Evolutionary conservation across 2,113 vertebrate species (phyloP).

Genomic region (Talpa occidentalis): DNA sequence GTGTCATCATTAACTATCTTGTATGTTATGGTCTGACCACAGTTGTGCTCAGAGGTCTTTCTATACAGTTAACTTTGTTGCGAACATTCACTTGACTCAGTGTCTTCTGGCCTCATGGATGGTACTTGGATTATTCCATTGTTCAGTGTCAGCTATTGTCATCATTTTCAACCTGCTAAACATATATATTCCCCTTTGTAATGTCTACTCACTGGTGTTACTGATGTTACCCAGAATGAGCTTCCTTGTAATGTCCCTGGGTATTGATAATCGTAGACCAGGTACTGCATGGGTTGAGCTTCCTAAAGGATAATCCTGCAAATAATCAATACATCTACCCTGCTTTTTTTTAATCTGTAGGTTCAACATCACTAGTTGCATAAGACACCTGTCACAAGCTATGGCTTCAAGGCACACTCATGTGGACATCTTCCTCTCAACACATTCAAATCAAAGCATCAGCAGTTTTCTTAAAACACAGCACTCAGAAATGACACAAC

Average conservation of each 20-base stretch:
- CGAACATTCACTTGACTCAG: not conserved
- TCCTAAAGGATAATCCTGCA: not conserved
- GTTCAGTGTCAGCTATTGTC: not conserved
- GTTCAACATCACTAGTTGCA: not conserved
- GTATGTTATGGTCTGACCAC: not conserved
- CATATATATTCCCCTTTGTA: not conserved
- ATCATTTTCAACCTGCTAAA: not conserved
- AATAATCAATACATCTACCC: not conserved
- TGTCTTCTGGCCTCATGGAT: not conserved
- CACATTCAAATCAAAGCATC: not conserved
- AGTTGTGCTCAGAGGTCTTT: not conserved
- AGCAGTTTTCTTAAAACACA: not conserved
- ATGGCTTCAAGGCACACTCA: not conserved
- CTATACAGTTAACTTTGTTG: not conserved
- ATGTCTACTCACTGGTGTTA: not conserved
- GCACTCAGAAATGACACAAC: not conserved
- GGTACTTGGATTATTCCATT: not conserved
- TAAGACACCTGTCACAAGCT: not conserved
- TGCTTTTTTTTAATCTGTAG: not conserved
- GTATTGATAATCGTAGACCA: not conserved
- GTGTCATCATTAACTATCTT: not conserved
- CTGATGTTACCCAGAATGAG: not conserved
- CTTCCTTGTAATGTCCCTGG: not conserved
- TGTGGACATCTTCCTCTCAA: not conserved
- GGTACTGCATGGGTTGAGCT: not conserved